Base-by-base conservation (phyloP, 2,888 invertebrate species). In the Caenorhabditis sulstoni region DNA sequence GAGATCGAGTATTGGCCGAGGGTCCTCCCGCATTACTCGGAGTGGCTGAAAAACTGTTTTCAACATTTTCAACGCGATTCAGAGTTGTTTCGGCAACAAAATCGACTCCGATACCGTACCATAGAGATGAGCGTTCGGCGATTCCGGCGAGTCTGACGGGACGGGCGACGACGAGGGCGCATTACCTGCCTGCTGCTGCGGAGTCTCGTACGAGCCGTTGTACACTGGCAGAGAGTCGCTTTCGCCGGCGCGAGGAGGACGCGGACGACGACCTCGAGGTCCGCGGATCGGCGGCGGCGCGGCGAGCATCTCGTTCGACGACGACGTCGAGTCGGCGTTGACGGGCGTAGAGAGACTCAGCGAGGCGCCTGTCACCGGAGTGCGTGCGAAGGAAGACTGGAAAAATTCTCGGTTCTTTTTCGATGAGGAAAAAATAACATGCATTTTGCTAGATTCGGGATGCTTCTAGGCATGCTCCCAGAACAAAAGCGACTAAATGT, bases 1-100 rank as follows among this genome's bases (percentile, higher is more conserved):
- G 73, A 73, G 73, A 73, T 73, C 73, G 53, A 8, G 73, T 73
- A 44, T 73, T 73, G 1, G 73, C 64, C 12, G 73, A 73, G 44
- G 73, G 73, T 5, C 73, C 73, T n/a, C 58, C 64, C 3, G 58
- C 18, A 16, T 4, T 47, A 20, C 44, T 41, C 3, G 73, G 73
- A 45, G 73, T 73, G 29, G 73, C 73, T 73, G 45, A 41, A 73
- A 71, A 16, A n/a, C n/a, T n/a, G n/a, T n/a, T n/a, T n/a, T n/a
- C n/a, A n/a, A n/a, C n/a, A n/a, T n/a, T n/a, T n/a, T n/a, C n/a
- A n/a, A n/a, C n/a, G n/a, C n/a, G n/a, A n/a, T n/a, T n/a, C n/a
- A n/a, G n/a, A n/a, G n/a, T n/a, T n/a, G n/a, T n/a, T n/a, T n/a
- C n/a, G n/a, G n/a, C n/a, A 29, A 29, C 29, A 29, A 52, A 16